Conservation (phyloP, 2,113 vertebrate species). For the Polypterus bichir region DNA sequence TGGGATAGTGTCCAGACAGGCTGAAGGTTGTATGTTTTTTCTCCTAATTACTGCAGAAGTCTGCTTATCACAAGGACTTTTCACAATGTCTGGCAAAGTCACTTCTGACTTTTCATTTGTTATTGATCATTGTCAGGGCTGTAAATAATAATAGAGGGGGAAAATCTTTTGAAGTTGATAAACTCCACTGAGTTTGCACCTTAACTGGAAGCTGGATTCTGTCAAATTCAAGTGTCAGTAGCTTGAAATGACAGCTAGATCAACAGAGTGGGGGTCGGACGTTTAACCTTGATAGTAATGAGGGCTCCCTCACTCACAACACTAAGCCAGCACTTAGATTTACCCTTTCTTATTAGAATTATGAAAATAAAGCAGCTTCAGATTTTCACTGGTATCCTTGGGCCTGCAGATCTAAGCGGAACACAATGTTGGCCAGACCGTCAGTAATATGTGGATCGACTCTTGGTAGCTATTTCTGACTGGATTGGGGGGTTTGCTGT, state of each 20-base stretch:
- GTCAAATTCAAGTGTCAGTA: slow-evolving; percentile 27
- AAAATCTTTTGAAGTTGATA: slow-evolving; percentile 29
- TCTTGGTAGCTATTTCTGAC: no score
- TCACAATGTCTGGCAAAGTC: no score
- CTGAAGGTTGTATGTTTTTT: no score
- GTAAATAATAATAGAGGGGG: slow-evolving; percentile 25
- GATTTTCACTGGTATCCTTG: slow-evolving; percentile 5
- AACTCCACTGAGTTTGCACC: slow-evolving; percentile 34
- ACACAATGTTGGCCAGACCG: no score
- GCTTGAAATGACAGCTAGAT: slow-evolving; percentile 32
- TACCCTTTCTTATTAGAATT: slow-evolving; percentile 37
- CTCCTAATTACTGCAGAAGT: no score
- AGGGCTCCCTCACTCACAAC: slow-evolving; percentile 36
- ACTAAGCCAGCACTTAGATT: slow-evolving; percentile 28
- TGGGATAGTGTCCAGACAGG: no score
- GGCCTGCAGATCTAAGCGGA: background rate
- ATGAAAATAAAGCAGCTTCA: slow-evolving; percentile 29
- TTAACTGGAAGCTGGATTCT: slow-evolving; percentile 30
- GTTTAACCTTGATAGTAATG: slow-evolving; percentile 40
- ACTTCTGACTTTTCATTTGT: no score
- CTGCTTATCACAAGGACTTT: no score
- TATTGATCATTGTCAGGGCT: no score
- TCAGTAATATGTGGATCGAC: no score
- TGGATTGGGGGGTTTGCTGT: no score
- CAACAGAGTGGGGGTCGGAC: slow-evolving; percentile 32